phyloP scores from a whole-genome alignment of 2,113 vertebrate species.

The human (Homo sapiens) region DNA sequence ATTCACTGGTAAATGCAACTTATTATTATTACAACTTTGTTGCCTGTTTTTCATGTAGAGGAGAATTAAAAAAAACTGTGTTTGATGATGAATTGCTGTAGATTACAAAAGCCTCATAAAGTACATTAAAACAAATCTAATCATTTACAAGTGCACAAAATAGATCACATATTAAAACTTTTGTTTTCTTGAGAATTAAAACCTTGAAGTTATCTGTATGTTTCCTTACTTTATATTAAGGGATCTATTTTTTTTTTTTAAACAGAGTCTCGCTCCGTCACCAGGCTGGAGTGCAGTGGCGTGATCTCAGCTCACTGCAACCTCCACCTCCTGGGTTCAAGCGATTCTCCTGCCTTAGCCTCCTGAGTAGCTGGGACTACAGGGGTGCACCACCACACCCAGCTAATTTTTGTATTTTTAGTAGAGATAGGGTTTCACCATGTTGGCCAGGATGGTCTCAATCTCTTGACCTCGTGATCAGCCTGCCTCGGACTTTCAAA shows the following conservation, averaged over 20 bases:
- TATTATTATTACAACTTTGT: background rate
- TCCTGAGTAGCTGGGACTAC: too few species aligned
- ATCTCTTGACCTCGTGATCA: too few species aligned
- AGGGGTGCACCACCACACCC: too few species aligned
- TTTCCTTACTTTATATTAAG: background rate
- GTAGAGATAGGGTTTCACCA: too few species aligned
- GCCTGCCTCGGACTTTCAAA: too few species aligned
- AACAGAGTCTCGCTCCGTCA: background rate
- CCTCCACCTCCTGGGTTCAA: fast-evolving
- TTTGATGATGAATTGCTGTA: background rate
- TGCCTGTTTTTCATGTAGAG: background rate
- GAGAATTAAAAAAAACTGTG: background rate
- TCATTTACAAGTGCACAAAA: background rate
- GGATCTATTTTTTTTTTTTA: background rate
- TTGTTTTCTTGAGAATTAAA: background rate
- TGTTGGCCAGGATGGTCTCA: too few species aligned
- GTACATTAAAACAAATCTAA: background rate
- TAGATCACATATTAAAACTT: background rate
- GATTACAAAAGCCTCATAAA: background rate
- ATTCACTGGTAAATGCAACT: background rate
- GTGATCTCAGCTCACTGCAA: too few species aligned
- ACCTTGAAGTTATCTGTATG: background rate
- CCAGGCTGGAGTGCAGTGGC: background rate
- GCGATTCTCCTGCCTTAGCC: too few species aligned
- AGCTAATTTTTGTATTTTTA: too few species aligned